Evolutionary conservation across 2,113 vertebrate species (phyloP), one percentile per base, ranked within the genome.

Genomic region (Perca fluviatilis): DNA sequence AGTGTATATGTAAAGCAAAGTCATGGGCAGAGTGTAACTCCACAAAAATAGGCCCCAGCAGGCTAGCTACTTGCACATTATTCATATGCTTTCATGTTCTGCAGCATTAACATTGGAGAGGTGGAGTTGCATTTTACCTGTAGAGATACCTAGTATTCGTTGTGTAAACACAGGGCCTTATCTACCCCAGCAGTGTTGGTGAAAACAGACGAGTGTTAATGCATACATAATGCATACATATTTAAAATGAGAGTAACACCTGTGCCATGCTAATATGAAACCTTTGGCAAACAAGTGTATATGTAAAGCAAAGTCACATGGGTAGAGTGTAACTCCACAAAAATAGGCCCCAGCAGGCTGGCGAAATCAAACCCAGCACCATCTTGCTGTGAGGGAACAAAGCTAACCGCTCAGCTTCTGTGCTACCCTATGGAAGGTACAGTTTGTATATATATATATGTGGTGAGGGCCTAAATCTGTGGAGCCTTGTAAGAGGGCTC

Each of bases 401-500:
- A 67, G n/a, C 49, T 9, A 79, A 63, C 66, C 63, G n/a, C 54
- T 16, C 63, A 25, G 61, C 21, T 21, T 83, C 82, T 84, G 72
- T 69, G 60, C 73, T 64, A 80, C 63, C 30, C 50, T 21, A 19
- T 79, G 67, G 66, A 74, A n/a, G 18, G n/a, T 60, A 66, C 11
- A 79, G 53, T 68, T 70, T 36, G 6, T 36, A 7, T 36, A 36
- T 36, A 36, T 36, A 36, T 36, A 36, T 36, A 36, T 36, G 56
- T 77, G 68, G 10, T 63, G 21, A 74, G 56, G 23, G 19, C 18
- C 33, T 80, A 11, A 73, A 62, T 84, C 68, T 65, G 58, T 56
- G 47, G 74, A 80, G 84, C 3, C 80, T 88, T 74, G 77, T 83
- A 81, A 83, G 43, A 71, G 12, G 53, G 65, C 61, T 74, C 51